phyloP scores from a whole-genome alignment of 2,797 vertebrate species.

The Glossophaga mutica region DNA sequence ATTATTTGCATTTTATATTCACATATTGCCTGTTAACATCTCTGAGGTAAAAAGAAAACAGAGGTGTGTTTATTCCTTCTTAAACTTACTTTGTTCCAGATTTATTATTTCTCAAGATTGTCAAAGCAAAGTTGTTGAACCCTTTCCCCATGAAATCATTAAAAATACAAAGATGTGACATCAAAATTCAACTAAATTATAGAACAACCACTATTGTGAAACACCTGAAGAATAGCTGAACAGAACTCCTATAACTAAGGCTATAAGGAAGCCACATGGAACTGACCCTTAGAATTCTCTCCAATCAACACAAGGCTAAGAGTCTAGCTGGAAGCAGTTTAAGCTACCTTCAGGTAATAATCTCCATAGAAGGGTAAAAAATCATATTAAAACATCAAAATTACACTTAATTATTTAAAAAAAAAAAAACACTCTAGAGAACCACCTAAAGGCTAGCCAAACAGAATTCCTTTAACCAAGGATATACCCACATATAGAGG shows the following conservation, averaged over 20 bases:
- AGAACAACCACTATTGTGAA: too few relatives aligned
- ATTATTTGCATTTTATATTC: not conserved
- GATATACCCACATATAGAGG: not conserved
- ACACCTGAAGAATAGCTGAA: too few relatives aligned
- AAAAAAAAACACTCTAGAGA: too few relatives aligned
- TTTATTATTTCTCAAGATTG: conserved; percentile 27
- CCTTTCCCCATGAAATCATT: not conserved
- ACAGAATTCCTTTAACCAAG: too few relatives aligned
- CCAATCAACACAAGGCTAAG: not conserved
- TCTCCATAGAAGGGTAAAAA: not conserved
- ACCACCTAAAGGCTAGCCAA: too few relatives aligned
- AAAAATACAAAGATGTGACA: not conserved
- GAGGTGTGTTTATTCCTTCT: not conserved
- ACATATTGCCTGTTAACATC: not conserved
- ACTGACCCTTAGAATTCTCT: not conserved
- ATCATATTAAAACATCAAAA: not conserved
- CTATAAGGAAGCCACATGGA: not conserved
- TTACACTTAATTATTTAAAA: not conserved
- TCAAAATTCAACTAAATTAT: not conserved
- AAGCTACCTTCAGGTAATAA: not conserved
- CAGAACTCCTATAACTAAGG: not conserved
- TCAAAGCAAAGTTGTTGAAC: not conserved
- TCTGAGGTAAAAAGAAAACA: not conserved
- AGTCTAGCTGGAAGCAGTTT: not conserved
- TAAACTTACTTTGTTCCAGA: not conserved